phyloP scores from a whole-genome alignment of 2,797 vertebrate species.

The Acipenser ruthenus region DNA sequence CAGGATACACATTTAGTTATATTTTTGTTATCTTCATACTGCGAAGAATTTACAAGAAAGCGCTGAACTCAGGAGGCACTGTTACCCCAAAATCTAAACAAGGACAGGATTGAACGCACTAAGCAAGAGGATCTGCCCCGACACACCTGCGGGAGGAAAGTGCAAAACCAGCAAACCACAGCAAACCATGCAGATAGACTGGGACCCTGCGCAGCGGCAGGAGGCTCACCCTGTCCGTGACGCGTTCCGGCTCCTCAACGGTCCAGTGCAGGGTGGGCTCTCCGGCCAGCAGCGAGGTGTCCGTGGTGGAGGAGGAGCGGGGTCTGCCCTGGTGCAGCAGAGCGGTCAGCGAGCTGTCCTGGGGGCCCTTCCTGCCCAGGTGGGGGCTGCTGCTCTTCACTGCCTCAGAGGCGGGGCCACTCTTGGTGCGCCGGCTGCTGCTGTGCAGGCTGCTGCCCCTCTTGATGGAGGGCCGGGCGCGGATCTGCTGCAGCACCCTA shows the following conservation, averaged over 20 bases:
- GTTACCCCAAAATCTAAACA: no score
- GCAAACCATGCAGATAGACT: no score
- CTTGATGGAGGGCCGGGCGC: conserved; percentile 67
- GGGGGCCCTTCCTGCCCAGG: conserved; percentile 52
- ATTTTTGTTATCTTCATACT: no score
- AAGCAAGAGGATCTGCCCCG: no score
- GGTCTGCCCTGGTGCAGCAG: conserved; percentile 67
- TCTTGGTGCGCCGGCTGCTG: conserved; percentile 57
- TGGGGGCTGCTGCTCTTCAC: conserved; percentile 60
- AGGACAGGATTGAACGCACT: no score
- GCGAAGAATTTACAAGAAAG: no score
- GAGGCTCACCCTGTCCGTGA: conserved; percentile 49
- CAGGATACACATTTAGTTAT: no score
- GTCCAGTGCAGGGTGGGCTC: conserved; percentile 27
- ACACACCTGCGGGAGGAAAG: no score
- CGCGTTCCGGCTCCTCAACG: conserved; percentile 49
- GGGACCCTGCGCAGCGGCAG: no score
- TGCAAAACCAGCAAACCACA: no score
- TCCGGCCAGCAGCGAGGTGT: conserved; percentile 56
- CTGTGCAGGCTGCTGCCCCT: conserved; percentile 63
- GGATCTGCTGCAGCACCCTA: conserved; percentile 72
- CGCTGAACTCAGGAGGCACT: no score
- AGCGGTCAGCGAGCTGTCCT: conserved; percentile 63
- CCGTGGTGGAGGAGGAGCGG: conserved; percentile 67
- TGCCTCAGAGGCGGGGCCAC: conserved; percentile 55